These are phyloP conservation scores for Onychostruthus taczanowskii DNA, from an alignment of 2,113 vertebrate species.

Conservation along the genomic window DNA sequence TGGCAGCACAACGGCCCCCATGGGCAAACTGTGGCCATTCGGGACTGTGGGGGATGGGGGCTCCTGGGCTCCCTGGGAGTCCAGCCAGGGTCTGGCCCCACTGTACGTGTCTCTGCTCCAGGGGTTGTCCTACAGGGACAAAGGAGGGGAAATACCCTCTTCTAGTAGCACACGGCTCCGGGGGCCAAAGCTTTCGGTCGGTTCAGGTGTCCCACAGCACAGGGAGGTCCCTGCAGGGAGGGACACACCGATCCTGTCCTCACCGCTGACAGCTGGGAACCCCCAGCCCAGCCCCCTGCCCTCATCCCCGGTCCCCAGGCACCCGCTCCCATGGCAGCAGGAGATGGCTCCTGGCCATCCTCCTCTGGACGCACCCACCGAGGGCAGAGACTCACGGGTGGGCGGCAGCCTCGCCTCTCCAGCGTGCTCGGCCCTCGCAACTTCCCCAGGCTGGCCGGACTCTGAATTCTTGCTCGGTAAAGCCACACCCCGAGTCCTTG, in stretches of 20 bases:
- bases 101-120: background rate
- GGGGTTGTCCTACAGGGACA: background rate
- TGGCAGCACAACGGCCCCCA: accelerated
- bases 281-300: background rate
- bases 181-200: background rate
- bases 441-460: background rate
- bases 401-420: background rate
- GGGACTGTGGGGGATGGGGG: accelerated
- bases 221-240: background rate
- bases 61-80: background rate
- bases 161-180: accelerated
- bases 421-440: background rate
- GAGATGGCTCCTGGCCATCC: background rate
- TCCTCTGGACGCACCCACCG: accelerated
- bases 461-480: background rate
- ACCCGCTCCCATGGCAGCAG: background rate
- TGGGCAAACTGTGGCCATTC: accelerated
- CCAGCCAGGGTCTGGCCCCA: accelerated
- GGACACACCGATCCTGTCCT: background rate
- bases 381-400: background rate
- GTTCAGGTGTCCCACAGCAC: background rate
- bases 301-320: background rate
- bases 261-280: background rate
- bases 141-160: background rate
- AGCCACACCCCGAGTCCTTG: slow-evolving; percentile 41